phyloP scores from a whole-genome alignment of 2,113 vertebrate species.

The Bambusicola thoracicus region DNA sequence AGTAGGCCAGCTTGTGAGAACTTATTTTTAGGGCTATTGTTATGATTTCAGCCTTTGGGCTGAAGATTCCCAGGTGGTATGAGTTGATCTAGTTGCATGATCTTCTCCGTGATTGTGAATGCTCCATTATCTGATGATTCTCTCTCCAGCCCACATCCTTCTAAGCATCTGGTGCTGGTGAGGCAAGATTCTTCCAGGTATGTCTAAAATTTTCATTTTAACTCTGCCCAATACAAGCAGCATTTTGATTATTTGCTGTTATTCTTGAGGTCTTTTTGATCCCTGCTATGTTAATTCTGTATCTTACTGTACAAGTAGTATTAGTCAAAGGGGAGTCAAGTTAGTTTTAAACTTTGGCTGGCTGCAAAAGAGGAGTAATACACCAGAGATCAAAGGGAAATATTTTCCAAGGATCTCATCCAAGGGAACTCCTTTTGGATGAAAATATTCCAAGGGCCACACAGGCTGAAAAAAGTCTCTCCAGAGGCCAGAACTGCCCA shows the following conservation, averaged over 20 bases:
- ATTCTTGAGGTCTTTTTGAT: slow-evolving; percentile 20
- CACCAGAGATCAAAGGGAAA: slow-evolving; percentile 77
- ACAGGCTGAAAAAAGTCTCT: slow-evolving; percentile 73
- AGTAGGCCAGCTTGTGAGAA: slow-evolving; percentile 53
- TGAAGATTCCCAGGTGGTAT: slow-evolving; percentile 47
- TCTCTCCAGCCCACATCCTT: neutral
- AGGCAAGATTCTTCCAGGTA: neutral
- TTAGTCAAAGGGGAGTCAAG: slow-evolving; percentile 66
- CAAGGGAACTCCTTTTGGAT: slow-evolving; percentile 77
- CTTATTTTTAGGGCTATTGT: slow-evolving; percentile 48
- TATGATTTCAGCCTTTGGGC: slow-evolving; percentile 16
- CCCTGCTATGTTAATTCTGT: neutral
- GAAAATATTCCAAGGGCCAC: slow-evolving; percentile 77
- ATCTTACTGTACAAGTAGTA: slow-evolving; percentile 67
- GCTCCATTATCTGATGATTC: neutral
- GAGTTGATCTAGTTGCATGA: slow-evolving; percentile 1
- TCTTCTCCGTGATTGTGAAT: neutral
- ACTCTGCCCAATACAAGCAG: neutral
- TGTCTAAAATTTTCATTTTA: neutral
- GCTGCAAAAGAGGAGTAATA: slow-evolving; percentile 72
- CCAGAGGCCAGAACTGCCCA: slow-evolving; percentile 52
- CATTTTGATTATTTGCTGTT: slow-evolving; percentile 1
- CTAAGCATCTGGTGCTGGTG: slow-evolving; percentile 10
- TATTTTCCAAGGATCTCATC: slow-evolving; percentile 79
- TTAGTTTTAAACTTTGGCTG: slow-evolving; percentile 78